These are phyloP conservation scores for Zaprionus ghesquierei DNA, from an alignment of 1,140 invertebrate genomes.

Conservation along the genomic window DNA sequence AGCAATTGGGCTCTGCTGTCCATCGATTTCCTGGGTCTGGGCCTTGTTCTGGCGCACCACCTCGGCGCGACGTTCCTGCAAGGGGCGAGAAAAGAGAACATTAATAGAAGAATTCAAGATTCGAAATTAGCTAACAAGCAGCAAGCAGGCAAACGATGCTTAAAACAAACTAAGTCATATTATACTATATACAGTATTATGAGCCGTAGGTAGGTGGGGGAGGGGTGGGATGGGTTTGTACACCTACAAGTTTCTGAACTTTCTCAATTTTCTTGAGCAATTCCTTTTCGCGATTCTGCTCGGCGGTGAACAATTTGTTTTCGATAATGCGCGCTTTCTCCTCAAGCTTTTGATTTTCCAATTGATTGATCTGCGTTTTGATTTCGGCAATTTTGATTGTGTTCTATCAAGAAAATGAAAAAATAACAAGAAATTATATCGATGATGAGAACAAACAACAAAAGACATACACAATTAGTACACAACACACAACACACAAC, in stretches of 20 bases:
- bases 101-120: neutral
- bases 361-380: constrained; percentile 85
- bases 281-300: constrained; percentile 90
- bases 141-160: constrained; percentile 29
- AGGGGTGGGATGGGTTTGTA: neutral
- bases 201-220: constrained; percentile 1
- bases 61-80: constrained; percentile 92
- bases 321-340: constrained; percentile 88
- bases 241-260: constrained; percentile 90
- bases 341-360: constrained; percentile 86
- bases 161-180: constrained; percentile 17
- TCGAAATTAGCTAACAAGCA: neutral
- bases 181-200: neutral
- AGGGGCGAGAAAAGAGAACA: constrained; percentile 40
- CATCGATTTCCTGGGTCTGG: constrained; percentile 66
- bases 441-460: constrained; percentile 40
- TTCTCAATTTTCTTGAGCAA: constrained; percentile 91
- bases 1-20: constrained; percentile 68
- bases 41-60: constrained; percentile 93
- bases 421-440: constrained; percentile 53
- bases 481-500: constrained; percentile 8
- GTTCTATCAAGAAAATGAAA: constrained; percentile 83
- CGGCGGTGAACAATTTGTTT: constrained; percentile 88
- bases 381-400: constrained; percentile 88
- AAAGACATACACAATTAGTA: constrained; percentile 32